Conservation (phyloP, 2,888 invertebrate species). For the Sylvicola fuscatus region DNA sequence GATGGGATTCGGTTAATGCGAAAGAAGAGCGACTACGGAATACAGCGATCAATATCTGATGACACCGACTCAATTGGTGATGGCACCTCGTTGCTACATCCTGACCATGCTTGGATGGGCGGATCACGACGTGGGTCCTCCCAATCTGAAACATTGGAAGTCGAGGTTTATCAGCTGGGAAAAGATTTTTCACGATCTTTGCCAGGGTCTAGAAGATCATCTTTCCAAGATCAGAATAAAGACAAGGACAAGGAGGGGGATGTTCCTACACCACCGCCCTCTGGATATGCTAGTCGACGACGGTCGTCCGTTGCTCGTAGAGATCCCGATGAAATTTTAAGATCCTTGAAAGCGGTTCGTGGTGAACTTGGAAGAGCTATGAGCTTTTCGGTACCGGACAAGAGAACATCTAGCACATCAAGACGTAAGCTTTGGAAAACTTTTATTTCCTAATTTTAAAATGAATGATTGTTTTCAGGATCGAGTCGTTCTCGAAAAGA, state of each 20-base stretch:
- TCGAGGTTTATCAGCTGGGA: slow-evolving; percentile 64
- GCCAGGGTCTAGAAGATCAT: slow-evolving; percentile 67
- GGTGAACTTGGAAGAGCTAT: slow-evolving; percentile 66
- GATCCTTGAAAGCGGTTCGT: slow-evolving; percentile 59
- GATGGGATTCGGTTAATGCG: slow-evolving; percentile 40
- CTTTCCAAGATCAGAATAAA: slow-evolving; percentile 50
- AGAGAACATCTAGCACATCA: slow-evolving; percentile 29
- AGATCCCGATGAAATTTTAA: slow-evolving; percentile 68
- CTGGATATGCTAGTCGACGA: slow-evolving; percentile 40
- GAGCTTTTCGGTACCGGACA: slow-evolving; percentile 47
- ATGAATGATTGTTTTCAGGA: slow-evolving; percentile 11
- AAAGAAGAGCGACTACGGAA: slow-evolving; percentile 44
- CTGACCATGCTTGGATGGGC: slow-evolving; percentile 64
- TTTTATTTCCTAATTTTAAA: no score
- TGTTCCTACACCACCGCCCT: slow-evolving; percentile 26
- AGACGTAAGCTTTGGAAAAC: slow-evolving; percentile 70
- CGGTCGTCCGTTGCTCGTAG: slow-evolving; percentile 64
- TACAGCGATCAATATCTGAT: slow-evolving; percentile 54
- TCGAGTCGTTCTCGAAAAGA: slow-evolving; percentile 31
- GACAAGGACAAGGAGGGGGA: slow-evolving; percentile 31
- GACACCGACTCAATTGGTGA: slow-evolving; percentile 58
- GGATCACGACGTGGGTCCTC: slow-evolving; percentile 72
- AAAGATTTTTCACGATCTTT: slow-evolving; percentile 72
- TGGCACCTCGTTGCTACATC: slow-evolving; percentile 57
- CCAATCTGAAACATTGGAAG: slow-evolving; percentile 70